Conservation (phyloP, 2,797 vertebrate species). For the Ctenopoma kingsleyae region DNA sequence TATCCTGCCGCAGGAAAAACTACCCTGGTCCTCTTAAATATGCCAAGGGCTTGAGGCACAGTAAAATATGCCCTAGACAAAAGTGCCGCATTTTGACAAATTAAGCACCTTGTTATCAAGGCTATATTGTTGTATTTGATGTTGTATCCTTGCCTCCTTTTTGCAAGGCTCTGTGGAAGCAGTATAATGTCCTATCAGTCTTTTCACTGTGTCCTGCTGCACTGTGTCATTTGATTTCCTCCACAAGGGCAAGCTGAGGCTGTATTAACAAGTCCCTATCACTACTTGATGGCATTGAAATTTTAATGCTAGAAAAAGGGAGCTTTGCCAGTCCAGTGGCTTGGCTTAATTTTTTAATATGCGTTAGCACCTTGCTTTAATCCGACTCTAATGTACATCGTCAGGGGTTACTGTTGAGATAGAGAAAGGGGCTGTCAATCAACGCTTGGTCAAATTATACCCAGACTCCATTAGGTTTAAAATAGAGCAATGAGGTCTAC, state of each 20-base stretch:
- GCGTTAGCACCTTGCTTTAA: constrained; percentile 87
- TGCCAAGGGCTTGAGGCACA: constrained; percentile 70
- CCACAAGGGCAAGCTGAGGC: constrained; percentile 78
- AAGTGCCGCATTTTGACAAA: constrained; percentile 81
- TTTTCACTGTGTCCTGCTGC: constrained; percentile 69
- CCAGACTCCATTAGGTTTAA: constrained; percentile 87
- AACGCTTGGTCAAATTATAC: constrained; percentile 87
- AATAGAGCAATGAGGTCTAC: constrained; percentile 82
- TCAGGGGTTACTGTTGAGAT: constrained; percentile 88
- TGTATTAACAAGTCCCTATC: constrained; percentile 80
- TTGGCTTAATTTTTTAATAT: constrained; percentile 89
- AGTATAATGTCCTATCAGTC: constrained; percentile 71
- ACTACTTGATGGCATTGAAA: constrained; percentile 71
- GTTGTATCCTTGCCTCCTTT: constrained; percentile 71
- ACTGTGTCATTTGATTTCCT: constrained; percentile 77
- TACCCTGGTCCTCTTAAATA: constrained; percentile 75
- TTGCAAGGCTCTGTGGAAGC: constrained; percentile 54
- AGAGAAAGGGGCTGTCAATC: constrained; percentile 89
- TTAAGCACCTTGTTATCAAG: constrained; percentile 80
- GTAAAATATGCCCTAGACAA: constrained; percentile 75
- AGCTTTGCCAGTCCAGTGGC: constrained; percentile 81
- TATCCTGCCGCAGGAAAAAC: constrained; percentile 79
- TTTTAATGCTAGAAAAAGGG: constrained; percentile 72
- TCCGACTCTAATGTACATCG: constrained; percentile 87
- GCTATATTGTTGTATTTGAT: constrained; percentile 79